Evolutionary conservation across 1,140 invertebrate species (phyloP), one percentile per base, ranked within the genome.

Genomic region (Drosophila littoralis): DNA sequence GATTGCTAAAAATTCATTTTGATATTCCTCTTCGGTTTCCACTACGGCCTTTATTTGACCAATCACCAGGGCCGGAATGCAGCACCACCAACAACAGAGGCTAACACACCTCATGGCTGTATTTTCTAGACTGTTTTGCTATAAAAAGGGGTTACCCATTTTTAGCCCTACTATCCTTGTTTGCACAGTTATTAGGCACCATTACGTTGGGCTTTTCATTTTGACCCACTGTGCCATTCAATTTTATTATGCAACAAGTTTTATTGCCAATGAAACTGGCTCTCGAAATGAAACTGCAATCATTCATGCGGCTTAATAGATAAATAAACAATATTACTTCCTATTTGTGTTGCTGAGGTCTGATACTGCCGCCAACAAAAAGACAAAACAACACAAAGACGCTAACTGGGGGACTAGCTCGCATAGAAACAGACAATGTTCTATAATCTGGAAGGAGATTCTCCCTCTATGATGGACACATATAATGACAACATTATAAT

Each of bases 171-270:
- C n/a, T 32, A 22, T n/a, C 28, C 15, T 52, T 66, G 45, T 43
- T 57, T 50, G n/a, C 32, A 32, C 32, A 58, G 22, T 38, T 38
- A 71, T 71, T 71, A 57, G 0, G 32, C 6, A 9, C 10, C 50
- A 64, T 64, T 35, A 50, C 7, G n/a, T 9, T 28, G 32, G 3
- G 2, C 8, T 10, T 17, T 6, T 5, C n/a, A 58, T n/a, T 9
- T 33, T 33, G 15, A 52, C 33, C 38, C 10, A 4, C 6, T 10
- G 28, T 6, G 6, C 8, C 35, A 33, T 59, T 22, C 9, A 17
- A 59, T 35, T 12, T 13, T 42, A 59, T 50, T 38, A 1, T 1
- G 10, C n/a, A 40, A 38, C 7, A 12, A 43, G 22, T 35, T 42
- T 17, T 35, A 46, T 46, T 9, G 45, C n/a, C 22, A 28, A 28